Percentiles rank a stretch among this genome's conserved stretches.
Evolutionary conservation across 2,113 vertebrate genomes (phyloP).

Genomic region (Actenoides hombroni): DNA sequence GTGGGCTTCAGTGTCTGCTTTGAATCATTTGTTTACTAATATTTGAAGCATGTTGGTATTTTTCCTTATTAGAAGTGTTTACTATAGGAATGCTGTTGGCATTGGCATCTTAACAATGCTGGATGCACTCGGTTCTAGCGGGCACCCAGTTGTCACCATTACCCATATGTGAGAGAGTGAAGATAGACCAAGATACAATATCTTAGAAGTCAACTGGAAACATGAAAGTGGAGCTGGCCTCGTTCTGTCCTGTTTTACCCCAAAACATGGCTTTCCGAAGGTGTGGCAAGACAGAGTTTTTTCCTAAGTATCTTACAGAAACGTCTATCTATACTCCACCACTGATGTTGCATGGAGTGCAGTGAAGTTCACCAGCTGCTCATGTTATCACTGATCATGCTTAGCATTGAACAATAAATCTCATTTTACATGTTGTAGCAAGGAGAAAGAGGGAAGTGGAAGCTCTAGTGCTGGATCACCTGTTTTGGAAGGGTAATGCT

Average conservation of each 20-base stretch:
- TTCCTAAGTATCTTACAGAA: not conserved
- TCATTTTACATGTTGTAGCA: not conserved
- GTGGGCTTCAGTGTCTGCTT: constrained; percentile 33
- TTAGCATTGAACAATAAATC: not conserved
- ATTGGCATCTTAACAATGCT: not conserved
- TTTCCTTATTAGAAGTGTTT: constrained; percentile 32
- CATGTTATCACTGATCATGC: not conserved
- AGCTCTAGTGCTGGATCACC: not conserved
- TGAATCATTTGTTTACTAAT: constrained; percentile 55
- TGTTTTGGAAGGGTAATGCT: not conserved
- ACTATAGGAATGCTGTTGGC: not conserved
- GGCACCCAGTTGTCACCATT: not conserved
- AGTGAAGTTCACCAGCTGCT: not conserved
- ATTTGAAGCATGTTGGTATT: not conserved
- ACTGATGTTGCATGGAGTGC: not conserved
- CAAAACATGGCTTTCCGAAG: not conserved
- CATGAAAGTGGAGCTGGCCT: not conserved
- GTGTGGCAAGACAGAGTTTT: not conserved
- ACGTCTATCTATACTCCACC: not conserved
- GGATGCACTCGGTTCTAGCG: not conserved
- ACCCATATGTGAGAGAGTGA: not conserved
- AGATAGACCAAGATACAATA: not conserved
- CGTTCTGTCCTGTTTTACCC: not conserved
- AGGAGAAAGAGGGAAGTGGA: not conserved
- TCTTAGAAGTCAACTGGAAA: not conserved